phyloP scores from a whole-genome alignment of 2,888 invertebrate genomes.

The Cynaeus angustus region DNA sequence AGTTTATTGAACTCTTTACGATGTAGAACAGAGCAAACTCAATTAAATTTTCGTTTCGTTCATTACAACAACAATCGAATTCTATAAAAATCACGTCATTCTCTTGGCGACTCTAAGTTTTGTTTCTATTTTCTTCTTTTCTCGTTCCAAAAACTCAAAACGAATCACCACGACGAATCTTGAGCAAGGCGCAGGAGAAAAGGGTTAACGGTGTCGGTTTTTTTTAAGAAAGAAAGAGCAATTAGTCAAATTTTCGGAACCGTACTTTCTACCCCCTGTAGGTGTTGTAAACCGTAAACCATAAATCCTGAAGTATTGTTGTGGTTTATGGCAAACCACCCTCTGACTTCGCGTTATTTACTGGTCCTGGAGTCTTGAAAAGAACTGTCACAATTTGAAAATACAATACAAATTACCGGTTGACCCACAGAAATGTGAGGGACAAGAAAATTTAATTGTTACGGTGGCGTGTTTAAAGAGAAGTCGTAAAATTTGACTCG shows the following conservation, averaged over 20 bases:
- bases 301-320: slow-evolving; percentile 56
- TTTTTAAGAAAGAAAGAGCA: slow-evolving; percentile 25
- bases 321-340: slow-evolving; percentile 63
- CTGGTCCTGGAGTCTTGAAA: slow-evolving; percentile 12
- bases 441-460: slow-evolving; percentile 10
- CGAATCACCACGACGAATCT: not conserved
- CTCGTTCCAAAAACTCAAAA: slow-evolving; percentile 10
- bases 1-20: slow-evolving; percentile 60
- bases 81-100: slow-evolving; percentile 33
- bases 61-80: slow-evolving; percentile 1
- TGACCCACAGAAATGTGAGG: slow-evolving; percentile 32
- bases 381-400: slow-evolving; percentile 34
- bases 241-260: slow-evolving; percentile 34
- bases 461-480: slow-evolving; percentile 14
- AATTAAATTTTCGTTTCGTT: slow-evolving; percentile 61
- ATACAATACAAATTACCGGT: slow-evolving; percentile 33
- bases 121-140: too few relatives aligned
- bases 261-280: slow-evolving; percentile 57
- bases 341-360: slow-evolving; percentile 50
- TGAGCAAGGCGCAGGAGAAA: slow-evolving; percentile 9
- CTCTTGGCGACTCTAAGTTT: too few relatives aligned
- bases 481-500: slow-evolving; percentile 18
- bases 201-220: slow-evolving; percentile 24
- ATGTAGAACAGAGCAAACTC: slow-evolving; percentile 60
- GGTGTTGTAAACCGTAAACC: slow-evolving; percentile 42